Evolutionary conservation across 2,888 invertebrate genomes (phyloP).

Genomic region (Acanthosepion esculentum): DNA sequence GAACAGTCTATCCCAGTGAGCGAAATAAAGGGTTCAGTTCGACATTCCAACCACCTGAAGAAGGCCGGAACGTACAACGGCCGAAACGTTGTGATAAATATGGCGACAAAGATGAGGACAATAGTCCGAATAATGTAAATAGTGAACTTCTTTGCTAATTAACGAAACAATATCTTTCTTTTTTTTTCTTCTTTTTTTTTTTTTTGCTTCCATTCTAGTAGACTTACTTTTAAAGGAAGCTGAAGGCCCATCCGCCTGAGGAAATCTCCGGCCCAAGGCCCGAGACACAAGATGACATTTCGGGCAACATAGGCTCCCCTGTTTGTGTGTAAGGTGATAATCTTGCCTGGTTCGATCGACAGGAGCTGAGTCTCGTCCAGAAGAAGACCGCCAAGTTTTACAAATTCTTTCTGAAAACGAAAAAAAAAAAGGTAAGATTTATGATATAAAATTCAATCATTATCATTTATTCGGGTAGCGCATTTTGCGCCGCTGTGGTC

Average conservation of each 20-base stretch:
- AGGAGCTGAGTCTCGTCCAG: slow-evolving; percentile 62
- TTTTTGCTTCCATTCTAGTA: too few species aligned
- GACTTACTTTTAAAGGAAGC: not conserved
- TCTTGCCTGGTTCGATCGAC: slow-evolving; percentile 61
- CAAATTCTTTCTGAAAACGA: slow-evolving; percentile 61
- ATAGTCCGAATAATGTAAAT: too few species aligned
- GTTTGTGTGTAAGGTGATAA: slow-evolving; percentile 60
- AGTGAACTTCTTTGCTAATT: not conserved
- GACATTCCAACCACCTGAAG: too few species aligned
- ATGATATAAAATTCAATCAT: not conserved
- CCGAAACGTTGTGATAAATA: too few species aligned
- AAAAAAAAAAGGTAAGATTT: not conserved
- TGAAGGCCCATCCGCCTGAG: not conserved
- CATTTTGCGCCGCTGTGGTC: too few species aligned
- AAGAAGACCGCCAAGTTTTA: slow-evolving; percentile 62
- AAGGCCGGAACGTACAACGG: too few species aligned
- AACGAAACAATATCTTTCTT: not conserved
- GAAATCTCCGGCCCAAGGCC: slow-evolving; percentile 68
- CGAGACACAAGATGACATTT: slow-evolving; percentile 69
- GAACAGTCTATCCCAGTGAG: too few species aligned
- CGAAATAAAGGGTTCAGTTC: too few species aligned
- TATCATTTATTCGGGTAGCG: too few species aligned
- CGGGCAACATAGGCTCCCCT: slow-evolving; percentile 58
- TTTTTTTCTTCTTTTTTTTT: too few species aligned
- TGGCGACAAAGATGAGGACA: too few species aligned